These are phyloP conservation scores for Falcunculus frontatus DNA, from an alignment of 2,113 vertebrate species.

Conservation along the genomic window DNA sequence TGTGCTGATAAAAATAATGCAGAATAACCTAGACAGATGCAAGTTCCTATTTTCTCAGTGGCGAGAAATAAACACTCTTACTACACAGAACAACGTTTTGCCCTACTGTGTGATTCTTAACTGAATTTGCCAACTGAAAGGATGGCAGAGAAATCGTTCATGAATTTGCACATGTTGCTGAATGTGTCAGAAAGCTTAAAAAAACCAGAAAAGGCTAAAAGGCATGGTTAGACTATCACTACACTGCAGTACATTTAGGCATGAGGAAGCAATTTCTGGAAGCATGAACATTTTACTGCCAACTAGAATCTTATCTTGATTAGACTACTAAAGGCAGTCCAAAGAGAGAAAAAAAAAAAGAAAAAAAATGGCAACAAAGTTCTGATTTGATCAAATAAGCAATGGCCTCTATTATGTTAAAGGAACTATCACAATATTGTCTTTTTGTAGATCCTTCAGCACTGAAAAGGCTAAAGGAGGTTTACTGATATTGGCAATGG, in stretches of 20 bases:
- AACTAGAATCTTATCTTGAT: background rate
- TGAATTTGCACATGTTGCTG: background rate
- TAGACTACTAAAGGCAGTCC: background rate
- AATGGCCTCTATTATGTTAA: background rate
- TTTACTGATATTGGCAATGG: background rate
- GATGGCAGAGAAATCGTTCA: background rate
- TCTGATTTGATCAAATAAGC: background rate
- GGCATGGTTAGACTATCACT: background rate
- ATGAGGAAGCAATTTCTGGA: background rate
- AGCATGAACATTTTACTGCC: background rate
- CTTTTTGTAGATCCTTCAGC: background rate
- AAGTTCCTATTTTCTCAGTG: background rate
- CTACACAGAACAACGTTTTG: background rate
- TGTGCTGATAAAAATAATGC: background rate
- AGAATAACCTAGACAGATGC: background rate
- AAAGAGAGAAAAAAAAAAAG: background rate
- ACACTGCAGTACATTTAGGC: background rate
- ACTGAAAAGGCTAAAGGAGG: background rate
- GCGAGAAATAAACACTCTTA: background rate
- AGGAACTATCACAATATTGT: background rate
- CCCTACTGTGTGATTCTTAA: background rate
- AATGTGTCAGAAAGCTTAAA: background rate
- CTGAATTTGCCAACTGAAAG: background rate
- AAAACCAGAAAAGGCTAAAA: background rate
- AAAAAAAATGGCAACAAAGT: background rate